These are phyloP conservation scores for Hirtodrosophila alboralis DNA, from an alignment of 2,888 invertebrate species.

Conservation along the genomic window DNA sequence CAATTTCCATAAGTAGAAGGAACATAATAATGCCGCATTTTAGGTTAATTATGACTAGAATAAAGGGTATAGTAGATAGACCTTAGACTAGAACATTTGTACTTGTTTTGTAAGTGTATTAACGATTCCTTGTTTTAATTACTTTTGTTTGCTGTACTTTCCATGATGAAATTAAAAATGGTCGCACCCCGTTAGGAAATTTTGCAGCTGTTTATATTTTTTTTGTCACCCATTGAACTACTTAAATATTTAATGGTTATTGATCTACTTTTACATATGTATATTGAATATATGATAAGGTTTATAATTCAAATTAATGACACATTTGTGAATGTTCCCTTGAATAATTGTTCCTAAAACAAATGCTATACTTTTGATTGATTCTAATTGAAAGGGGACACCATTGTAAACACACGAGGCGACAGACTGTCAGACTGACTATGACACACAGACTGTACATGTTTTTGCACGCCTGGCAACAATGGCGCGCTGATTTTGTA, in stretches of 20 bases:
- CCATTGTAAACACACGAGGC: neutral
- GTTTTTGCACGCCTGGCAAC: conserved; percentile 66
- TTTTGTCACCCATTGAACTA: conserved; percentile 4
- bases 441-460: conserved; percentile 26
- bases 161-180: neutral
- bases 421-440: neutral
- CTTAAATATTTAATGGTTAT: conserved; percentile 41
- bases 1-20: too few species aligned
- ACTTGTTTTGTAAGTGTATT: neutral
- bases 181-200: conserved; percentile 22
- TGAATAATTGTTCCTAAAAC: conserved; percentile 14
- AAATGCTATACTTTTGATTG: conserved; percentile 28
- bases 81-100: too few species aligned
- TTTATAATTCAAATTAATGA: conserved; percentile 10
- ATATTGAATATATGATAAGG: neutral
- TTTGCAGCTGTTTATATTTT: conserved; percentile 46
- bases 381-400: conserved; percentile 43
- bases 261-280: conserved; percentile 24
- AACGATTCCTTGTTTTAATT: neutral
- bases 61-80: too few species aligned
- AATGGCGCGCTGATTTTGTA: conserved; percentile 56
- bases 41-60: too few species aligned
- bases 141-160: neutral
- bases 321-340: conserved; percentile 14
- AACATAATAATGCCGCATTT: too few species aligned